These are phyloP conservation scores for Scylla paramamosain DNA, from an alignment of 1,140 invertebrate genomes.

Conservation along the genomic window DNA sequence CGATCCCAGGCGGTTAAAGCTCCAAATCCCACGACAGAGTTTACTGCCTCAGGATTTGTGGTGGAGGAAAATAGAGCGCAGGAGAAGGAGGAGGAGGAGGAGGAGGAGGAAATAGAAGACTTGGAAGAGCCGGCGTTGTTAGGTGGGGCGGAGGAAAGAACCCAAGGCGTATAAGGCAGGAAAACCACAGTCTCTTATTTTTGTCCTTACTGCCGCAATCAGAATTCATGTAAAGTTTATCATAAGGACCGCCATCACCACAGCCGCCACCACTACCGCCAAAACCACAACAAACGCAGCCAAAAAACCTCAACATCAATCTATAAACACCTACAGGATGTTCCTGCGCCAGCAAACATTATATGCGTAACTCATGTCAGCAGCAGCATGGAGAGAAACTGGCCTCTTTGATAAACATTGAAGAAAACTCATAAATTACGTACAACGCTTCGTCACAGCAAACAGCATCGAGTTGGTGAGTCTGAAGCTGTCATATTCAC, in stretches of 20 bases:
- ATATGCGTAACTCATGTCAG: not conserved
- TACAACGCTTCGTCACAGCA: not conserved
- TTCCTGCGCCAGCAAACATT: not conserved
- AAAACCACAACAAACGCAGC: not conserved
- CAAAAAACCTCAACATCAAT: too few species aligned
- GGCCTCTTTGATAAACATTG: not conserved
- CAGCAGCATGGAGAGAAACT: not conserved
- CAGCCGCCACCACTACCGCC: not conserved
- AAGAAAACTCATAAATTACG: not conserved
- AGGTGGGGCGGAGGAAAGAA: too few species aligned
- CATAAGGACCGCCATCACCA: not conserved
- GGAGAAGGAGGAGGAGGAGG: not conserved
- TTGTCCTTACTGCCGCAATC: not conserved
- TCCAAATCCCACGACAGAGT: constrained; percentile 38
- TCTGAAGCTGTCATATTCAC: not conserved
- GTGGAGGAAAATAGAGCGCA: constrained; percentile 37
- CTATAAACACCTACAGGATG: too few species aligned
- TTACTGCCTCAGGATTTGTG: constrained; percentile 57
- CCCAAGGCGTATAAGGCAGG: not conserved
- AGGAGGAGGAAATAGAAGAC: not conserved
- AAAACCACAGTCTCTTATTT: not conserved
- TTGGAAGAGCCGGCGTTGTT: not conserved
- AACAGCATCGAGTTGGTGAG: not conserved
- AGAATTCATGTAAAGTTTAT: not conserved
- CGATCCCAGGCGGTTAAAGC: constrained; percentile 45